Base-by-base conservation (phyloP, 2,113 vertebrate genomes). In the Circaetus gallicus region DNA sequence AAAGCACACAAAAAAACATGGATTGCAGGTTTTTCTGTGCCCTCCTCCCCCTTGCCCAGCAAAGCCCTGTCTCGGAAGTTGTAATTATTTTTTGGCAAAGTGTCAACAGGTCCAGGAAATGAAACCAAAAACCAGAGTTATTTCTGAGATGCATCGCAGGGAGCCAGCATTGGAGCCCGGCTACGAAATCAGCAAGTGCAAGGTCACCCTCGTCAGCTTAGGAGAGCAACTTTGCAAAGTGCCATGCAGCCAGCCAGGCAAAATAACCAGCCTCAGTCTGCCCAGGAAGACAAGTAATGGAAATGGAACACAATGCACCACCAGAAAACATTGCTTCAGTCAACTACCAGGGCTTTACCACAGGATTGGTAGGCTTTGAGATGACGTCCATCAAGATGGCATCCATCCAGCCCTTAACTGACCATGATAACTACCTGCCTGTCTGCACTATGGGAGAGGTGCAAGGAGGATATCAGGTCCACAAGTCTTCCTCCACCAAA, bases 21-120 rank as follows among this genome's bases (percentile, higher is more conserved):
- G 78, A 67, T 29, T 71, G 80, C 69, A 90, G 67, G 63, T 80
- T 93, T 71, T 88, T 50, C 63, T 78, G 36, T 29, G 50, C 65
- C 34, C 32, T 81, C 67, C 65, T 88, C 77, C 47, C 21, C 31
- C 55, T 81, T 3, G 0, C 36, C 36, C 72, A 86, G 86, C 20
- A 92, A 89, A 92, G 13, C 47, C 32, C 9, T 1, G 79, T 82
- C 96, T 94, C 76, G 1, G 52, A 92, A 86, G 89, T 18, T 86
- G 76, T 92, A 94, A 92, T 93, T 97, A 92, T 90, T 95, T 93
- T 93, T 72, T 93, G 92, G 80, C 69, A 94, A 93, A 86, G 76
- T 12, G n/a, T 73, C 82, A 96, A 91, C 62, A 87, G 90, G 71
- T 86, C 78, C 20, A 24, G 59, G 76, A 93, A 89, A 95, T 13